Base-by-base conservation (phyloP, 2,113 vertebrate species). In the Myxocyprinus asiaticus region DNA sequence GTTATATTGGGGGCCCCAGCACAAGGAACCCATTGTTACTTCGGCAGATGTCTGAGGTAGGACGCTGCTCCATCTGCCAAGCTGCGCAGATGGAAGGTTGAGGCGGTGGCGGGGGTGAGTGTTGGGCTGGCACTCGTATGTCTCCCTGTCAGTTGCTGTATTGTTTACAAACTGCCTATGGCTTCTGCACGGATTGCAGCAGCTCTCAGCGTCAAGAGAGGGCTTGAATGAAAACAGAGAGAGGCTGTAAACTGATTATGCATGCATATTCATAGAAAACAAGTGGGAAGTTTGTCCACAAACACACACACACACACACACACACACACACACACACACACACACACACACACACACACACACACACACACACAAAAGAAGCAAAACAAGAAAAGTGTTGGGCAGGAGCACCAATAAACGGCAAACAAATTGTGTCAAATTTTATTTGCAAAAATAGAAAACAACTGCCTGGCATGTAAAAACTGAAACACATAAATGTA, bases 41-140 rank as follows among this genome's bases (percentile, higher is more conserved):
- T 65, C 77, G 44, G 89, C 92, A 93, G 92, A 94, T 94, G 92
- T 92, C 90, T 87, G 83, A 50, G 80, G 76, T 67, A 87, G 85
- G 87, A 88, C 82, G 88, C 88, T 67, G 78, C 81, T 75, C 91
- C 92, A 92, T 93, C 92, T 93, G 92, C 91, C 86, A 80, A 61
- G 59, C 79, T 51, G 79, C 84, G 85, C 81, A 86, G 86, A 85
- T 79, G 86, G 89, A 82, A 87, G 88, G 72, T 81, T 72, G 76
- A 81, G 67, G 76, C 79, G 72, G 85, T 80, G 86, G 80, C 84
- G 51, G 78, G 83, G 15, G 81, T 77, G 84, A 87, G 84, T 86
- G 71, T 61, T 69, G 51, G 43, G 17, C 80, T 71, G 86, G 47
- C 72, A 64, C 70, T 90, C 82, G 84, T 89, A 87, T 89, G 87